Conservation (phyloP, 2,113 vertebrate species). For the Empidonax alnorum region DNA sequence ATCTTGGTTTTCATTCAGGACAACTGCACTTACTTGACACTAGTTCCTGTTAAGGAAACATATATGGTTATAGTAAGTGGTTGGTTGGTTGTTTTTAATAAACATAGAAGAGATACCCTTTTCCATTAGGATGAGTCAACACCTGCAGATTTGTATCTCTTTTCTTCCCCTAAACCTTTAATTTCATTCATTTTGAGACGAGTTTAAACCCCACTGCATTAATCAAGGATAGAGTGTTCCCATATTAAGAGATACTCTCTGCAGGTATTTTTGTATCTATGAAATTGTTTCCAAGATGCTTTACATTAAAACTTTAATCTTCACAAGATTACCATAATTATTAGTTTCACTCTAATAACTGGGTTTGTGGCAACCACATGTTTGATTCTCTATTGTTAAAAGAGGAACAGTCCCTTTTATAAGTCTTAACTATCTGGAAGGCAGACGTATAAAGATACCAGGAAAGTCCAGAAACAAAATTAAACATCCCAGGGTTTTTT, state of each 20-base stretch:
- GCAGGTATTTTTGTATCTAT: constrained; percentile 36
- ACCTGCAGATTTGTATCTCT: neutral
- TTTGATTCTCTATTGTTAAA: constrained; percentile 43
- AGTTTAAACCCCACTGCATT: neutral
- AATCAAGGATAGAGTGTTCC: neutral
- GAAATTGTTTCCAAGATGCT: constrained; percentile 29
- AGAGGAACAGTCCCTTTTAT: constrained; percentile 1
- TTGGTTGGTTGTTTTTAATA: neutral
- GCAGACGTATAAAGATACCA: constrained; percentile 30
- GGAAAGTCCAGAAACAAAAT: constrained; percentile 31
- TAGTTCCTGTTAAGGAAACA: neutral
- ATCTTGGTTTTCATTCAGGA: neutral
- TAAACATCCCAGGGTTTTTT: neutral
- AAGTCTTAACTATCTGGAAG: constrained; percentile 53
- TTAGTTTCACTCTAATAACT: constrained; percentile 50
- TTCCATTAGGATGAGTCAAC: neutral
- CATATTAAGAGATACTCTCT: constrained; percentile 44
- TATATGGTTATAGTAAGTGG: neutral
- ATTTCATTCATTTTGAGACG: neutral
- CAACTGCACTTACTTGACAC: neutral
- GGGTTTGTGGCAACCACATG: constrained; percentile 28
- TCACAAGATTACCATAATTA: constrained; percentile 49
- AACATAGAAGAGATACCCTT: neutral
- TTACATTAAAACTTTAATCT: constrained; percentile 63
- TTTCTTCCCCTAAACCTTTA: neutral